phyloP scores from a whole-genome alignment of 2,797 vertebrate genomes.

The Ceyx erithaca region DNA sequence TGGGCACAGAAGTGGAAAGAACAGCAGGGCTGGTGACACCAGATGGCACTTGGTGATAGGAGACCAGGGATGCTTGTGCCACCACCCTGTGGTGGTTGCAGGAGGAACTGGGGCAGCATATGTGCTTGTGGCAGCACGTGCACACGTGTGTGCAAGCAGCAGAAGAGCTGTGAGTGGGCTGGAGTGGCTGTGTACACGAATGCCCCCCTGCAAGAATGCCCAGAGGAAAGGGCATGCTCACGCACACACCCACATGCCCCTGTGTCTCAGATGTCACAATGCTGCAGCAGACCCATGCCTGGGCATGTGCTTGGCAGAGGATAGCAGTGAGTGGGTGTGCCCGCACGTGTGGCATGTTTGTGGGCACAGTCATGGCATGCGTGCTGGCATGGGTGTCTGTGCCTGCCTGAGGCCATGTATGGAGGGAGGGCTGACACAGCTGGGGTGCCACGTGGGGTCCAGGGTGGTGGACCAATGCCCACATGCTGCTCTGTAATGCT shows the following conservation, averaged over 20 bases:
- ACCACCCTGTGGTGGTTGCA: neutral
- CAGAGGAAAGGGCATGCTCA: accelerated
- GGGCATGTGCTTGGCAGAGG: neutral
- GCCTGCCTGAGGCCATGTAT: neutral
- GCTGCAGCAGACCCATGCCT: neutral
- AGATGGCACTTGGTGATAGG: neutral
- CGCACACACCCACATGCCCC: accelerated
- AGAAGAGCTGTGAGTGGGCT: neutral
- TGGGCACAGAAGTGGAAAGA: neutral
- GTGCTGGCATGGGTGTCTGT: neutral
- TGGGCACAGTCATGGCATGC: accelerated
- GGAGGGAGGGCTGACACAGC: neutral
- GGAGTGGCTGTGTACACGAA: accelerated
- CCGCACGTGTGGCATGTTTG: neutral
- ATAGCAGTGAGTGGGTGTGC: accelerated
- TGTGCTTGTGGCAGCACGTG: neutral
- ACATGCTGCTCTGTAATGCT: neutral
- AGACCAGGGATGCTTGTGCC: neutral
- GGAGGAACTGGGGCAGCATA: too few species aligned
- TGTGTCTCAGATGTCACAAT: neutral
- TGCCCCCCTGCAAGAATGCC: neutral
- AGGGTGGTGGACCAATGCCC: neutral
- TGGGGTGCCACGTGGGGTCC: accelerated
- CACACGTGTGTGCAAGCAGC: accelerated
- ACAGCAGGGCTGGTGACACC: neutral